phyloP scores from a whole-genome alignment of 2,113 vertebrate genomes.

The Gobio gobio region DNA sequence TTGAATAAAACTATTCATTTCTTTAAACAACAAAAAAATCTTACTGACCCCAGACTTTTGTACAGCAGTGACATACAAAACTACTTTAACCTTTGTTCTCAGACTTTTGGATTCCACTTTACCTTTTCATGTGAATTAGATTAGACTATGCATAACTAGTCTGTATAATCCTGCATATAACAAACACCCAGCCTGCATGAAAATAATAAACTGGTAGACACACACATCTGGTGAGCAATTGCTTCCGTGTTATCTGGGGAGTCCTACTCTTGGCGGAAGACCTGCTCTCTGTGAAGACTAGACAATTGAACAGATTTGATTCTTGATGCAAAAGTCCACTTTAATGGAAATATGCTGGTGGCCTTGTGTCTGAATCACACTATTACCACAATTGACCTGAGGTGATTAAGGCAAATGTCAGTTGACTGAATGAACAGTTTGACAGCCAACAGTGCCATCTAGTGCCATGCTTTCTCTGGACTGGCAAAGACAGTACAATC shows the following conservation, averaged over 20 bases:
- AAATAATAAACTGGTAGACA: not conserved
- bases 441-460: slow-evolving; percentile 62
- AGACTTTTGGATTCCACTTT: not conserved
- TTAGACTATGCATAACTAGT: not conserved
- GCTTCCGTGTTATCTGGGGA: not conserved
- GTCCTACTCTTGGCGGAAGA: not conserved
- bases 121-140: not conserved
- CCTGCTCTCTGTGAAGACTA: slow-evolving; percentile 8
- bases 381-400: not conserved
- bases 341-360: slow-evolving; percentile 23
- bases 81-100: not conserved
- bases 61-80: not conserved
- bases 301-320: slow-evolving; percentile 51
- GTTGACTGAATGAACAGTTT: not conserved
- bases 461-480: slow-evolving; percentile 53
- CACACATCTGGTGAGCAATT: not conserved
- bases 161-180: not conserved
- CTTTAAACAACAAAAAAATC: not conserved
- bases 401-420: not conserved
- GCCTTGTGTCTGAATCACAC: not conserved
- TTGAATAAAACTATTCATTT: too few species aligned
- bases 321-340: slow-evolving; percentile 12
- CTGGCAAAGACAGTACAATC: not conserved
- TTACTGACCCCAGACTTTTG: not conserved
- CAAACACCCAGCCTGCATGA: not conserved